Conservation (phyloP, 2,113 vertebrate species). For the Turnix velox region DNA sequence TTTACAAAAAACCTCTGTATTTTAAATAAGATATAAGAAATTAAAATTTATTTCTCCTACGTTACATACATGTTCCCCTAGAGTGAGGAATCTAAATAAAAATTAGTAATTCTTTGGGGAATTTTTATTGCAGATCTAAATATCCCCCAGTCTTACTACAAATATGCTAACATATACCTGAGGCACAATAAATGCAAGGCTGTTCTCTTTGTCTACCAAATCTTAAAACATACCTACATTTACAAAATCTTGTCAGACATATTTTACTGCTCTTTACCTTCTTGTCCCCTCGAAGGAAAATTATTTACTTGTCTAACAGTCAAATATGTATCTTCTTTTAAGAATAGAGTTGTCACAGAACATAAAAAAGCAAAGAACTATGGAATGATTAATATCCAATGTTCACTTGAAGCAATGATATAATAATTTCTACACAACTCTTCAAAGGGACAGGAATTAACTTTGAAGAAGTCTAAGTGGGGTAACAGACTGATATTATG, state of each 20-base stretch:
- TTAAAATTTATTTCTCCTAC: not conserved
- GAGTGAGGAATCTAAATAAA: constrained; percentile 19
- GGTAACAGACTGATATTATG: not conserved
- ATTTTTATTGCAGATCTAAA: constrained; percentile 22
- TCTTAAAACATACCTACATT: constrained; percentile 19
- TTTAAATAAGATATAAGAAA: not conserved
- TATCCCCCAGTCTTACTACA: not conserved
- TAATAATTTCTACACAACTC: not conserved
- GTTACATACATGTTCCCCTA: not conserved
- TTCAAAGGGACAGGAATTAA: not conserved
- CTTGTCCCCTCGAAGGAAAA: not conserved
- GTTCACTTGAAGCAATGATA: not conserved
- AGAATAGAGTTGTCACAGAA: too few relatives aligned
- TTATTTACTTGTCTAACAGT: constrained; percentile 55
- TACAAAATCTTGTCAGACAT: not conserved
- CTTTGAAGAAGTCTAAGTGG: not conserved
- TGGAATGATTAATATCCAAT: not conserved
- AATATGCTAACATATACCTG: constrained; percentile 17
- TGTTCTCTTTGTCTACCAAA: not conserved
- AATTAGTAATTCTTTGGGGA: not conserved
- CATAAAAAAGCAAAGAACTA: constrained; percentile 2
- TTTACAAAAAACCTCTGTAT: too few relatives aligned
- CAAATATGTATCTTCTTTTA: constrained; percentile 44
- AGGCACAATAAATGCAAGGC: not conserved
- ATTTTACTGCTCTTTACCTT: constrained; percentile 22